These are phyloP conservation scores for Glareola pratincola DNA, from an alignment of 2,113 vertebrate genomes.

Conservation along the genomic window DNA sequence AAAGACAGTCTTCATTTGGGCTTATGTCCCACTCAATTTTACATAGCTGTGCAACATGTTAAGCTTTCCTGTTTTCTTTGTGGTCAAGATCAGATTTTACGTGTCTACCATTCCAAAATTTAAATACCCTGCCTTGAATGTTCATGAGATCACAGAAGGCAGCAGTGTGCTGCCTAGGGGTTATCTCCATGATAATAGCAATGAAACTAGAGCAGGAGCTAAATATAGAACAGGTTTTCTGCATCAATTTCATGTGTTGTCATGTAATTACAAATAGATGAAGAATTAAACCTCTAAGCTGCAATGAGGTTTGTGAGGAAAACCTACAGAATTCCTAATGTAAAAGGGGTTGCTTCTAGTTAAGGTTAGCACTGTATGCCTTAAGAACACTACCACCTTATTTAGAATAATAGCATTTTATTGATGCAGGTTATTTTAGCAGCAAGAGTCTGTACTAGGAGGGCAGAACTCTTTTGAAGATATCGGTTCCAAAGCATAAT, in stretches of 20 bases:
- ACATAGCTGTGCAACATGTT: neutral
- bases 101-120: neutral
- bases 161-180: conserved; percentile 14
- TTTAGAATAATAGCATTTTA: conserved; percentile 18
- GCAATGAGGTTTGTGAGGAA: neutral
- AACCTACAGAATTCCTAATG: neutral
- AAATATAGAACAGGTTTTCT: conserved; percentile 53
- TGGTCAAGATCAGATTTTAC: neutral
- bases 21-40: neutral
- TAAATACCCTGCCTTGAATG: neutral
- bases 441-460: conserved; percentile 2
- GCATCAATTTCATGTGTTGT: conserved; percentile 43
- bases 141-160: neutral
- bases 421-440: conserved; percentile 33
- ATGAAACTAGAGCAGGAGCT: conserved; percentile 30
- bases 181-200: conserved; percentile 39
- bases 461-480: conserved; percentile 45
- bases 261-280: conserved; percentile 51
- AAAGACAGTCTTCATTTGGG: neutral
- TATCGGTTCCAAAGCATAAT: conserved; percentile 65
- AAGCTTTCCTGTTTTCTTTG: neutral
- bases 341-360: neutral
- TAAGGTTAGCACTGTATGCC: neutral
- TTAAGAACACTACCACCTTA: neutral
- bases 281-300: conserved; percentile 37